Evolutionary conservation across 30 jellyfish, hydroid and myxozoan species (phyloP).

Genomic region (Mastigias papua): DNA sequence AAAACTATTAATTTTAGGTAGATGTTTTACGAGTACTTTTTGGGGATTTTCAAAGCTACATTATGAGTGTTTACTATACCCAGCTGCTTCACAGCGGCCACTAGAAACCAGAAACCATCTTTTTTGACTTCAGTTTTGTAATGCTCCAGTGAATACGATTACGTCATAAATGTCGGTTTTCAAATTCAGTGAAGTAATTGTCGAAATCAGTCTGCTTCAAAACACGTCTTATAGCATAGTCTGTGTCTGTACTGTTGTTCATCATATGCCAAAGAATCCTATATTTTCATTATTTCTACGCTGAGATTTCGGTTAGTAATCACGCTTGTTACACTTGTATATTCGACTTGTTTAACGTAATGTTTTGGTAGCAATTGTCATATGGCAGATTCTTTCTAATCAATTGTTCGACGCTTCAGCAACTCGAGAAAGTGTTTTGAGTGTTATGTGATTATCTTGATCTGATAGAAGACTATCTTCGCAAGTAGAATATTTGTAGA

Average conservation of each 20-base stretch:
- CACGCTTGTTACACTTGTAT: no score
- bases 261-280: background rate
- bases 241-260: background rate
- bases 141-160: conserved; percentile 75
- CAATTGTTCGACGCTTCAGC: no score
- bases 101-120: conserved; percentile 15
- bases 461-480: no score
- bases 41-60: no score
- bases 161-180: conserved; percentile 58
- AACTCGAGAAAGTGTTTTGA: no score
- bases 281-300: background rate
- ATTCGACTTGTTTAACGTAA: no score
- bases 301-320: background rate
- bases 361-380: no score
- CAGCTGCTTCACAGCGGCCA: background rate
- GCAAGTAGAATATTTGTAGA: no score
- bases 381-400: no score
- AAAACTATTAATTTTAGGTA: no score
- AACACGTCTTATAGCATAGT: background rate
- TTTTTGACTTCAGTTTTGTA: conserved; percentile 30
- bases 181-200: conserved; percentile 63
- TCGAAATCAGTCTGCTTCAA: background rate
- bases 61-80: background rate
- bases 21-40: no score
- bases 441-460: no score